Conservation (phyloP, 64 coral and sea anemone genomes). For the Montipora capricornis region DNA sequence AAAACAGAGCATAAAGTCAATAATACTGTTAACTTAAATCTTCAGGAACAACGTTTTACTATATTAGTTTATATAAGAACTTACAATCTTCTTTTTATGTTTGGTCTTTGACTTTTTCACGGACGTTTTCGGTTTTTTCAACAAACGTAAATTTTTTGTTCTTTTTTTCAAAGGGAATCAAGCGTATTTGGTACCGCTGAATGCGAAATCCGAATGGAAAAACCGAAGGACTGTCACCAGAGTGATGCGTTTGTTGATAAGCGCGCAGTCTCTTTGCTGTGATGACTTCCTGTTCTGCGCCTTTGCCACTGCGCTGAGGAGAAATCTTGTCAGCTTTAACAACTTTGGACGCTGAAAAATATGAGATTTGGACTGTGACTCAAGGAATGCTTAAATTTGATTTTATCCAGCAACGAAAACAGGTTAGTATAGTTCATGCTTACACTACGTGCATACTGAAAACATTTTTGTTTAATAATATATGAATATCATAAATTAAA, state of each 20-base stretch:
- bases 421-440: no score
- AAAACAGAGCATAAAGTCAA: not conserved
- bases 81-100: not conserved
- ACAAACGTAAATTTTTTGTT: not conserved
- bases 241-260: not conserved
- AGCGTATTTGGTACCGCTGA: slow-evolving; percentile 17
- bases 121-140: not conserved
- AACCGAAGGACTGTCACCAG: not conserved
- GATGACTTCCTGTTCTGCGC: not conserved
- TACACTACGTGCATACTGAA: not conserved
- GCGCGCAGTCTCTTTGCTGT: not conserved
- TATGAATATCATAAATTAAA: no score
- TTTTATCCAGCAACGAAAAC: no score
- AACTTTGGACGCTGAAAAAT: slow-evolving; percentile 17
- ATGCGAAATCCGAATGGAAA: slow-evolving; percentile 33
- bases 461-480: no score
- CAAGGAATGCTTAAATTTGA: no score
- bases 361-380: not conserved
- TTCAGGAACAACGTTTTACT: no score
- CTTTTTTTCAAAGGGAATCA: slow-evolving; percentile 3
- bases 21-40: no score
- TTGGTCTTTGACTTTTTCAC: not conserved
- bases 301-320: not conserved
- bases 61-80: no score
- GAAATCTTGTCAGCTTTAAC: not conserved